Conservation (phyloP, 2,888 invertebrate species). For the Lochmaea crataegi region DNA sequence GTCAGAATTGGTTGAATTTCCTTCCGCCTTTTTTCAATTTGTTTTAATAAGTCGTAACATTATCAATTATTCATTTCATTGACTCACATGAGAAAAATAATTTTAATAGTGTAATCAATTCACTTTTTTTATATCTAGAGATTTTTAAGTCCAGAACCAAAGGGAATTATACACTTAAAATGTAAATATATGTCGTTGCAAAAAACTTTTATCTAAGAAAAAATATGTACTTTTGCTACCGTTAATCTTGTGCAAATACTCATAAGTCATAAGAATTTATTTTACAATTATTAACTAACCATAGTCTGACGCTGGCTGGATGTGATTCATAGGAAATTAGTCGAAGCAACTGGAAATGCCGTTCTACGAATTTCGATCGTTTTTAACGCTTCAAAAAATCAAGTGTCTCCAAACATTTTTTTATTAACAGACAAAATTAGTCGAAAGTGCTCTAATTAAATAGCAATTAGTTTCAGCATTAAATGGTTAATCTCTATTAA, state of each 20-base stretch:
- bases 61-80: background rate
- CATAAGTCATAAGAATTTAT: background rate
- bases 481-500: background rate
- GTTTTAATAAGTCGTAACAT: background rate
- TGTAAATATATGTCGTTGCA: too few relatives aligned
- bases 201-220: background rate
- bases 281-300: background rate
- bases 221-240: background rate
- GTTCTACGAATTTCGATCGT: background rate
- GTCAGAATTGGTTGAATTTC: background rate
- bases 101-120: background rate
- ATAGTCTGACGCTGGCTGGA: background rate
- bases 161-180: too few relatives aligned
- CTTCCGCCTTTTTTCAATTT: conserved; percentile 1
- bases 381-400: background rate
- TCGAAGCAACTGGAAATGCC: background rate
- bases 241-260: too few relatives aligned
- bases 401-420: background rate
- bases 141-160: too few relatives aligned
- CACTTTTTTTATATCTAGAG: background rate
- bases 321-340: conserved; percentile 18
- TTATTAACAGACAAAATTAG: background rate
- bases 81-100: background rate
- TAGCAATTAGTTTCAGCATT: background rate
- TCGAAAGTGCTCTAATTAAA: background rate